Evolutionary conservation across 2,797 vertebrate species (phyloP).

Genomic region (Crenichthys baileyi): DNA sequence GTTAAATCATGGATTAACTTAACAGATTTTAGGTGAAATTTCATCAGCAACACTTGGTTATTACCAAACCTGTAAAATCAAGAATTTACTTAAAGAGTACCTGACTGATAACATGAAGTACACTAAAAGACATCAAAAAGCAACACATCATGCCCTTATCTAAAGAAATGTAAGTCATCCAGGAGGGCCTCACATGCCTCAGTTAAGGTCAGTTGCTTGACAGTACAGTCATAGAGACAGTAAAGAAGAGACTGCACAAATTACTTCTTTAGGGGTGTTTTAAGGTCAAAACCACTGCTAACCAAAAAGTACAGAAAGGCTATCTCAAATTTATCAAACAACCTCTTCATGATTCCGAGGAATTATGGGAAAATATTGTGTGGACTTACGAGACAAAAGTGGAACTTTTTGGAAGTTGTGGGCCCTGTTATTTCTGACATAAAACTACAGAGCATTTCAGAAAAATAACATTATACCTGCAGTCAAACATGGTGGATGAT

Average conservation of each 20-base stretch:
- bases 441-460: neutral
- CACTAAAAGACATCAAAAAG: neutral
- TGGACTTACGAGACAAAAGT: neutral
- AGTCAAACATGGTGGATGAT: neutral
- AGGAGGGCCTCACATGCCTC: neutral
- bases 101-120: no score
- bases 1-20: neutral
- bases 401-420: neutral
- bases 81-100: neutral
- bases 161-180: neutral
- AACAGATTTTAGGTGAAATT: no score
- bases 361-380: neutral
- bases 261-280: neutral
- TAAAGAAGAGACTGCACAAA: neutral
- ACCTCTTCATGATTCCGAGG: neutral
- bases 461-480: neutral
- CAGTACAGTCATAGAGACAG: no score
- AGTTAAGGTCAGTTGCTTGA: neutral
- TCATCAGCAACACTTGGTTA: neutral
- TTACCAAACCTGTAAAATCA: neutral
- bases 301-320: no score
- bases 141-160: neutral
- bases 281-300: neutral
- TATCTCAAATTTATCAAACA: neutral
- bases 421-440: neutral